Evolutionary conservation across 2,113 vertebrate genomes (phyloP).

Genomic region (Sula dactylatra): DNA sequence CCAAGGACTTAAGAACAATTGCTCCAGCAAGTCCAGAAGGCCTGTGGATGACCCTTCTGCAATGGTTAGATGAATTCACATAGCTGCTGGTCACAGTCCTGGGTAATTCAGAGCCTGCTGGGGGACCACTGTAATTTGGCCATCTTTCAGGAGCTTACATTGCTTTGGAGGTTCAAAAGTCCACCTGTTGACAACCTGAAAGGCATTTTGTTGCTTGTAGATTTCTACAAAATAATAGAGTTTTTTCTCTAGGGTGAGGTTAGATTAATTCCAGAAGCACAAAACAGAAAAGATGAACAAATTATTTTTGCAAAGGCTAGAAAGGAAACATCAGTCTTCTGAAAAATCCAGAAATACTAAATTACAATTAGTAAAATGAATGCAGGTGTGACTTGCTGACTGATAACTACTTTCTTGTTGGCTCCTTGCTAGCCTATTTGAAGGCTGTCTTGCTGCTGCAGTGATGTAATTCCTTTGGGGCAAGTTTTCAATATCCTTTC

Average conservation of each 20-base stretch:
- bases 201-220: background rate
- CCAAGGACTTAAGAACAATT: background rate
- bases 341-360: background rate
- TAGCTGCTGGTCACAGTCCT: background rate
- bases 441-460: background rate
- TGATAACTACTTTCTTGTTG: background rate
- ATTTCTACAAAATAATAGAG: background rate
- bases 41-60: background rate
- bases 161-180: background rate
- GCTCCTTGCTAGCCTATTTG: background rate
- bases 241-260: background rate
- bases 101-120: background rate
- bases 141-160: background rate
- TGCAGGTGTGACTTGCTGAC: background rate
- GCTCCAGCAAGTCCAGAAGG: background rate
- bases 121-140: fast-evolving
- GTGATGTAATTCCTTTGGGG: background rate
- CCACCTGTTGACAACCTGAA: background rate
- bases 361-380: background rate
- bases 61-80: background rate
- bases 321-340: background rate
- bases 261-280: background rate
- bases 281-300: background rate
- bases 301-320: background rate
- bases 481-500: background rate